Evolutionary conservation across 2,888 invertebrate genomes (phyloP).

Genomic region (Erebia palarica): DNA sequence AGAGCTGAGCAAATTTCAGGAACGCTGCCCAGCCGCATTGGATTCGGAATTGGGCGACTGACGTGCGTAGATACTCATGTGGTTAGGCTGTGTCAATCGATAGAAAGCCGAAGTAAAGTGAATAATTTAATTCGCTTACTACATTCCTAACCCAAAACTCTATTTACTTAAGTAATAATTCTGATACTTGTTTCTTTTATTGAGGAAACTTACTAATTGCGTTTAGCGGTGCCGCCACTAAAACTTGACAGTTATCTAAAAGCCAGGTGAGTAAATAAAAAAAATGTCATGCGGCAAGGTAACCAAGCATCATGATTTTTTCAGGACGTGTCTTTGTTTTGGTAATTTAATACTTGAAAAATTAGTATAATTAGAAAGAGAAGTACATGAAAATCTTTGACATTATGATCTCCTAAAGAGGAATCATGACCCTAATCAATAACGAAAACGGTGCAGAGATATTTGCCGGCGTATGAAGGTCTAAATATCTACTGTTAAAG

Average conservation of each 20-base stretch:
- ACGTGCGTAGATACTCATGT: too few relatives aligned
- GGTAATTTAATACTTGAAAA: neutral
- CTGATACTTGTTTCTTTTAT: slow-evolving; percentile 11
- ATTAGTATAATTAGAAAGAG: neutral
- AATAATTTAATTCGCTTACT: neutral
- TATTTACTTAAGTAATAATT: slow-evolving; percentile 18
- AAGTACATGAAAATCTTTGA: too few relatives aligned
- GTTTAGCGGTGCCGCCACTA: slow-evolving; percentile 10
- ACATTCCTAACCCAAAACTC: slow-evolving; percentile 9
- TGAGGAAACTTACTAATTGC: slow-evolving; percentile 23
- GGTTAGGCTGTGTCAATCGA: neutral
- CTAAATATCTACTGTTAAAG: too few relatives aligned
- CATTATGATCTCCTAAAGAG: too few relatives aligned
- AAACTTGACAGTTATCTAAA: slow-evolving; percentile 21
- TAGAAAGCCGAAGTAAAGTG: neutral
- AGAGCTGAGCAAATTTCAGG: too few relatives aligned
- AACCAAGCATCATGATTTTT: neutral
- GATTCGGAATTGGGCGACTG: too few relatives aligned
- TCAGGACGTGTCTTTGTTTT: neutral
- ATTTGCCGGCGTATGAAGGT: too few relatives aligned
- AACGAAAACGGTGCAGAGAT: too few relatives aligned
- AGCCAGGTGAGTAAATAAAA: slow-evolving; percentile 11
- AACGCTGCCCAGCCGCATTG: too few relatives aligned
- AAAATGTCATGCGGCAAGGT: slow-evolving; percentile 11
- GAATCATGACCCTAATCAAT: too few relatives aligned